Evolutionary conservation across 2,113 vertebrate species (phyloP).

Genomic region (human (Homo sapiens)): GRCh38 chr2:209456001-209456500

Average conservation of each 20-base stretch:
- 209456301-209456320: background rate
- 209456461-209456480: background rate
- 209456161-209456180: background rate
- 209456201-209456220: background rate
- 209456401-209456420: background rate
- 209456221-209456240: background rate
- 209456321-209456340: background rate
- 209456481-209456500: background rate
- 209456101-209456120: background rate
- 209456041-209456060: background rate
- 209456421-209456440: background rate
- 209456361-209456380: background rate
- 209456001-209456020: background rate
- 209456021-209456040: background rate
- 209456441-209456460: background rate
- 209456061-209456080: background rate
- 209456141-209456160: background rate
- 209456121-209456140: background rate
- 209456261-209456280: background rate
- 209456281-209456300: background rate
- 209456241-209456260: background rate
- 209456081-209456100: background rate
- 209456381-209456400: background rate
- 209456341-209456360: background rate
- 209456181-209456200: background rate